These are phyloP conservation scores for Emydoidea blandingii DNA, from an alignment of 2,797 vertebrate genomes.

Conservation along the genomic window DNA sequence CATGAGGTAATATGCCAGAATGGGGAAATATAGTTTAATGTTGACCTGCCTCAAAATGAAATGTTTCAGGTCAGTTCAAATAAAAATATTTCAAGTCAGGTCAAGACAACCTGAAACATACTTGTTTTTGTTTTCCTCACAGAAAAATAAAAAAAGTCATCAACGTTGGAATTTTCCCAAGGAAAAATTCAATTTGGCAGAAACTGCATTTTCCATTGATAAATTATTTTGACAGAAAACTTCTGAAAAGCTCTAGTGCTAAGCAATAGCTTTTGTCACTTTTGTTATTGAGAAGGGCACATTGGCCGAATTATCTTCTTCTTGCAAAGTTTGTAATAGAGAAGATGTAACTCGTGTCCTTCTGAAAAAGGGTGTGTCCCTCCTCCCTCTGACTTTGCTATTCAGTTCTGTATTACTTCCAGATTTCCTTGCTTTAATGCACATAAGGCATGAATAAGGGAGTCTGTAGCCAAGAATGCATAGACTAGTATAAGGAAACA, in stretches of 20 bases:
- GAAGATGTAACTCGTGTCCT: background rate
- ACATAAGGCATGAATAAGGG: background rate
- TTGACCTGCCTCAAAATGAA: too few species aligned
- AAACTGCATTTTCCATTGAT: slow-evolving; percentile 20
- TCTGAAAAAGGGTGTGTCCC: background rate
- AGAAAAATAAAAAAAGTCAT: background rate
- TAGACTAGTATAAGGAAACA: background rate
- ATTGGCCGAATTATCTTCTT: slow-evolving; percentile 17
- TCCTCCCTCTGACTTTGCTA: background rate
- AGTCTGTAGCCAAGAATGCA: background rate
- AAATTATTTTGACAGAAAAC: background rate
- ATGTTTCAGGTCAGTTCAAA: too few species aligned
- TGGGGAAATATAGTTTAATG: too few species aligned
- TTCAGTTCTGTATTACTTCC: background rate
- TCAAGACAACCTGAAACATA: background rate
- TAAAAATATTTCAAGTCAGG: background rate
- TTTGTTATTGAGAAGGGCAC: background rate
- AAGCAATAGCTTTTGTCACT: slow-evolving; percentile 10
- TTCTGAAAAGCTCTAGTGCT: background rate
- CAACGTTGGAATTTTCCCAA: background rate
- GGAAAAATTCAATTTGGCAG: background rate
- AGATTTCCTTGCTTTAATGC: background rate
- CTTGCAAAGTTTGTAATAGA: background rate
- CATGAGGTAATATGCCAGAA: background rate
- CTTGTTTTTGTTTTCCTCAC: background rate